Conservation (phyloP, 2,113 vertebrate genomes). For the Excalfactoria chinensis region DNA sequence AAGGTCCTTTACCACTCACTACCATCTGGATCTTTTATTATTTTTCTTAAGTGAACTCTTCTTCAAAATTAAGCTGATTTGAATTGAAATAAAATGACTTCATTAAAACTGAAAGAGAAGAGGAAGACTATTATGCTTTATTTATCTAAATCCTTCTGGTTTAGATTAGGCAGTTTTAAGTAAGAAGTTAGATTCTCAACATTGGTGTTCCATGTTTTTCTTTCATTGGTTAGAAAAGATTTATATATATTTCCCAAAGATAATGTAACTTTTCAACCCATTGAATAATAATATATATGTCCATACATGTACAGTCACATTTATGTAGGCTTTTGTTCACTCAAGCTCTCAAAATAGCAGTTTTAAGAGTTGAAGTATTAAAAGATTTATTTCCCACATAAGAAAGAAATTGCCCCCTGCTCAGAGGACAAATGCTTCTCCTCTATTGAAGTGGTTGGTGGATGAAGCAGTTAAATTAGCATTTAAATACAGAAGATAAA, state of each 20-base stretch:
- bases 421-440: background rate
- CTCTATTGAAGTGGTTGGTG: background rate
- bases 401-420: background rate
- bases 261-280: background rate
- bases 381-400: background rate
- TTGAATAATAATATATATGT: background rate
- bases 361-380: background rate
- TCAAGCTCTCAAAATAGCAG: rapidly evolving
- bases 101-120: background rate
- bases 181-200: background rate
- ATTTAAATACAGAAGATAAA: background rate
- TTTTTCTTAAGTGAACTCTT: background rate
- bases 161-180: background rate
- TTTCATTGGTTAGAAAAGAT: background rate
- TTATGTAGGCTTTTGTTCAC: rapidly evolving
- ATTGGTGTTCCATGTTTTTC: background rate
- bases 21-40: background rate
- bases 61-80: background rate
- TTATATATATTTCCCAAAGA: background rate
- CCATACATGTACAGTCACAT: background rate
- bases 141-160: background rate
- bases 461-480: background rate
- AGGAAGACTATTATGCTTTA: background rate
- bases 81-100: background rate
- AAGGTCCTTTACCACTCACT: background rate